These are phyloP conservation scores for Tetragonula clypearis DNA, from an alignment of 1,140 invertebrate genomes.

Conservation along the genomic window DNA sequence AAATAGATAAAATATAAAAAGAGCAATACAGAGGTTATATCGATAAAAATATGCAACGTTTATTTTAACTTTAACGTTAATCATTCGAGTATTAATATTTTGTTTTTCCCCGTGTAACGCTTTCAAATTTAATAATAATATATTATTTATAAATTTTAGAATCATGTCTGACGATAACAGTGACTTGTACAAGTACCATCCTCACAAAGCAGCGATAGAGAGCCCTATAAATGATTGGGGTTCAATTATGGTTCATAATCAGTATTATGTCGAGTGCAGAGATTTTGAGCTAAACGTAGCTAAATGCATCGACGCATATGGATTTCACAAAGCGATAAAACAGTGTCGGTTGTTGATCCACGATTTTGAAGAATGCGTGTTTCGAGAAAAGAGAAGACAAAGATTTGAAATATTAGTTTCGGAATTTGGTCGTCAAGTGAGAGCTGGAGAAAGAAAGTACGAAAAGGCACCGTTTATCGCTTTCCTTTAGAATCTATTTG, in stretches of 20 bases:
- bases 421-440: conserved; percentile 83
- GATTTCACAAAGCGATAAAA: conserved; percentile 81
- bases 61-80: neutral
- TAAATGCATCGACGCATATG: conserved; percentile 90
- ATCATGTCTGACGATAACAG: neutral
- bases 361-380: conserved; percentile 87
- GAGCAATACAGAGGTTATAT: neutral
- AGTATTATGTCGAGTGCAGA: conserved; percentile 84
- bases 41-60: neutral
- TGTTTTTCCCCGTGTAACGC: neutral
- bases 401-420: conserved; percentile 79
- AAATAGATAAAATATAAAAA: neutral
- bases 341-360: conserved; percentile 84
- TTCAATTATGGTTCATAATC: conserved; percentile 51
- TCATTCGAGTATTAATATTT: too few relatives aligned
- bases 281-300: conserved; percentile 86
- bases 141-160: neutral
- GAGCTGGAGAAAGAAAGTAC: conserved; percentile 69
- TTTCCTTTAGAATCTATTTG: too few relatives aligned
- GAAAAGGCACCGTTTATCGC: neutral
- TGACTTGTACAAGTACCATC: too few relatives aligned
- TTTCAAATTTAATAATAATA: neutral
- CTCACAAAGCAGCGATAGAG: neutral
- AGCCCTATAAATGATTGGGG: rapidly evolving
- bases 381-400: conserved; percentile 82